Base-by-base conservation (phyloP, 1,140 invertebrate species). In the Steinernema feltiae region DNA sequence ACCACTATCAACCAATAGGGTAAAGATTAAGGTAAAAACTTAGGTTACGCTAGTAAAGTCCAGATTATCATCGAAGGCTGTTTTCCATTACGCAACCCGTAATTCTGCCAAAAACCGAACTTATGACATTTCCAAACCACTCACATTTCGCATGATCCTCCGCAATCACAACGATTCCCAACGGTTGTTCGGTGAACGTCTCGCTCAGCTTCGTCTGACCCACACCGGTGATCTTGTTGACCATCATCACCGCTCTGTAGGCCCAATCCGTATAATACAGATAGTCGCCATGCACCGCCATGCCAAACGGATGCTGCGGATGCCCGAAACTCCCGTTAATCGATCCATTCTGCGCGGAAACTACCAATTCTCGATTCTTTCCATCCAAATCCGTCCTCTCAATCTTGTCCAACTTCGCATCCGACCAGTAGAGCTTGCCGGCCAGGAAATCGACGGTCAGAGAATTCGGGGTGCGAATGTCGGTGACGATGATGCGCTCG, bases 231-330 rank as follows among this genome's bases (percentile, higher is more conserved):
- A 90, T 91, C 84, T 91, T 93, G 84, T 94, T 92, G 0, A 91
- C 92, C 69, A 92, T 87, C 32, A 92, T 88, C 21, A 93, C 91
- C 1, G 91, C 91, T 82, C 91, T 90, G 46, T 91, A 87, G 15
- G 92, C 90, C 92, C 92, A 93, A 87, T 94, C 93, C 0, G 92
- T 92, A 92, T 92, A 94, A 87, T 91, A 93, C 30, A 94, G 72
- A 78, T 90, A 90, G 81, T 93, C 91, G 0, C 91, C 91, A 84
- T 91, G 91, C 0, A 93, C 90, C 0, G 92, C 90, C 82, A 93
- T 88, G 73, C 91, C 92, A 87, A 93, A 94, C 12, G 92, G 92
- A 88, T 93, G 92, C 53, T 63, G 53, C 7, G 53, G 53, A 17
- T 63, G 53, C 24, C 53, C 53, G 24, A 63, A 63, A 27, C 15